A percentile compares a stretch with the other conserved stretches of the same genome.
phyloP scores from a whole-genome alignment of 2,888 invertebrate genomes.

The Auanema freiburgensis region DNA sequence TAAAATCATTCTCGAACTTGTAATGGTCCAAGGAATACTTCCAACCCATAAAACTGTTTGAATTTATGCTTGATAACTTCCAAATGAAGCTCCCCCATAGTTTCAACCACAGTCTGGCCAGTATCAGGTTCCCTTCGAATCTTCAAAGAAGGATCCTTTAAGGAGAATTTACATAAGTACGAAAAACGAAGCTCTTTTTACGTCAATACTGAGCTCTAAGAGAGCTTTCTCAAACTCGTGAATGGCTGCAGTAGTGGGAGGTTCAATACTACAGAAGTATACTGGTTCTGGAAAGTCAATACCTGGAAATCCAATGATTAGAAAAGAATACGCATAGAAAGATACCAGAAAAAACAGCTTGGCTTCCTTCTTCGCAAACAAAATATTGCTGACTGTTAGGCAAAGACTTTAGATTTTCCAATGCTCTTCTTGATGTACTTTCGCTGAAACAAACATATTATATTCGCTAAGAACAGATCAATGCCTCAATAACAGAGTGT shows the following conservation, averaged over 20 bases:
- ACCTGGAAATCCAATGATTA: constrained; percentile 67
- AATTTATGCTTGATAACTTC: constrained; percentile 79
- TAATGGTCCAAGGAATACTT: constrained; percentile 84
- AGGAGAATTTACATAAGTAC: not conserved
- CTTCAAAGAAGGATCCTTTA: constrained; percentile 56
- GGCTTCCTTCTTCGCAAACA: constrained; percentile 4
- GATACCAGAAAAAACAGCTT: constrained; percentile 24
- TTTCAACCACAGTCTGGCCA: constrained; percentile 53
- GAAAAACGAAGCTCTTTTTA: constrained; percentile 6
- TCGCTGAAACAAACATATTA: not conserved
- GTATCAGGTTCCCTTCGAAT: constrained; percentile 69
- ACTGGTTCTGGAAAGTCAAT: constrained; percentile 87
- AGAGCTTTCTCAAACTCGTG: constrained; percentile 54
- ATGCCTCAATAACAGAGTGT: constrained; percentile 65
- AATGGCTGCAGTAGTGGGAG: constrained; percentile 71
- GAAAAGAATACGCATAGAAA: not conserved
- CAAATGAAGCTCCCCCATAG: constrained; percentile 96
- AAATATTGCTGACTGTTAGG: not conserved
- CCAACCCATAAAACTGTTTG: constrained; percentile 77
- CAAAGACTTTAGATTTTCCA: not conserved
- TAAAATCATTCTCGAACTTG: constrained; percentile 72
- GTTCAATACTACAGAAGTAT: constrained; percentile 93
- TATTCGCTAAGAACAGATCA: not conserved
- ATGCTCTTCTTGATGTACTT: not conserved
- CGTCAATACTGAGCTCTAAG: constrained; percentile 41